Conservation (phyloP, 2,888 invertebrate species). For the Hypercompe scribonia region DNA sequence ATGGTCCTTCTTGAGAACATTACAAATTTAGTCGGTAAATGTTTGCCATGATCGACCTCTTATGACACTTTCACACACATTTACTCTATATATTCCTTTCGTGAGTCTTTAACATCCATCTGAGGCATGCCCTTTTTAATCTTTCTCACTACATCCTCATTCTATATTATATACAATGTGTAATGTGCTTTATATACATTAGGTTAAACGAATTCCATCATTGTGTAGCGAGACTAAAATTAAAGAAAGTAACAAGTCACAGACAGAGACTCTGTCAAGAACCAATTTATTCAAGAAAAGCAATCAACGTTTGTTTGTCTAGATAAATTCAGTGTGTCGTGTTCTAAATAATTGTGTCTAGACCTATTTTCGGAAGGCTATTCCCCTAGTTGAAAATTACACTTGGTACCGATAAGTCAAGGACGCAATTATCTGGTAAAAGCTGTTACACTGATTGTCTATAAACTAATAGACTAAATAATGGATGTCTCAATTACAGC, state of each 20-base stretch:
- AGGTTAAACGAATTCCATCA: not conserved
- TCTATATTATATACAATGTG: no score
- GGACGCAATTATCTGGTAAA: conserved; percentile 7
- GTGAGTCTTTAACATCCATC: no score
- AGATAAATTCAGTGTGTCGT: not conserved
- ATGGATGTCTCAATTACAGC: conserved; percentile 1
- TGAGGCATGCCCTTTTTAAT: no score
- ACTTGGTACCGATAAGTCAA: conserved; percentile 6
- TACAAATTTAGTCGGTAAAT: no score
- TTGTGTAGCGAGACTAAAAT: not conserved
- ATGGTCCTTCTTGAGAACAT: no score
- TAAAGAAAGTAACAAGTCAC: not conserved
- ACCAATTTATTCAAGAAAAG: not conserved
- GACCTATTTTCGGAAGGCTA: not conserved
- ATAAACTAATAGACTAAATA: not conserved
- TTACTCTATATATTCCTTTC: no score
- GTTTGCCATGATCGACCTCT: no score
- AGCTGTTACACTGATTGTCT: conserved; percentile 1
- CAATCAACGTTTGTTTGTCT: not conserved
- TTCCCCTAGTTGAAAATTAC: not conserved
- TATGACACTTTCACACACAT: no score
- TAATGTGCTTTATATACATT: not conserved
- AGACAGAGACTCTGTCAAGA: not conserved
- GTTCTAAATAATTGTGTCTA: not conserved
- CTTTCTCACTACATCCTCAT: no score